Evolutionary conservation across 2,888 invertebrate genomes (phyloP).

Genomic region (Nasonia oneida): DNA sequence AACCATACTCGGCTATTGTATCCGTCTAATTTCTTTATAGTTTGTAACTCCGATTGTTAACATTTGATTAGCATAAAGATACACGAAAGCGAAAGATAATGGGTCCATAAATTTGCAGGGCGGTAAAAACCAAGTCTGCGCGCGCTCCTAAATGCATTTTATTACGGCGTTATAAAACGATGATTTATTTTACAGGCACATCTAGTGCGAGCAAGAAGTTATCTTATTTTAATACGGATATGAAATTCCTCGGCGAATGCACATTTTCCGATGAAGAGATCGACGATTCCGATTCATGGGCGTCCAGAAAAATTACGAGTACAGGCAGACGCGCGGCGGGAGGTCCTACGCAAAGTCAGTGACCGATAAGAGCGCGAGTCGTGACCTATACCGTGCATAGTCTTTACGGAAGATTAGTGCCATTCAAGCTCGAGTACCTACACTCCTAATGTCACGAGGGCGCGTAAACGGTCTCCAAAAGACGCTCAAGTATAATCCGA

Average conservation of each 20-base stretch:
- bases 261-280: background rate
- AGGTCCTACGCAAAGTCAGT: background rate
- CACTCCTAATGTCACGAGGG: background rate
- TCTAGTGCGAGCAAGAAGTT: background rate
- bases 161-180: background rate
- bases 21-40: background rate
- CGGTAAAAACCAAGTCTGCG: background rate
- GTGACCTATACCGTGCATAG: background rate
- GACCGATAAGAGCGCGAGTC: background rate
- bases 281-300: too few species aligned
- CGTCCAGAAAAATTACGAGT: background rate
- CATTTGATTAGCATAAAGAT: background rate
- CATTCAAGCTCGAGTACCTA: conserved; percentile 1
- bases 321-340: background rate
- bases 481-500: background rate
- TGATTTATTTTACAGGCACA: background rate
- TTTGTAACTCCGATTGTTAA: background rate
- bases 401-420: conserved; percentile 39
- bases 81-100: background rate
- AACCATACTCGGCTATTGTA: background rate
- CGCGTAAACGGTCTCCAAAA: background rate
- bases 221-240: too few species aligned
- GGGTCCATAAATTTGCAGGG: background rate
- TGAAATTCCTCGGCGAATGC: background rate
- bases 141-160: background rate